phyloP scores from a whole-genome alignment of 2,888 invertebrate species.

The Elegia similella region DNA sequence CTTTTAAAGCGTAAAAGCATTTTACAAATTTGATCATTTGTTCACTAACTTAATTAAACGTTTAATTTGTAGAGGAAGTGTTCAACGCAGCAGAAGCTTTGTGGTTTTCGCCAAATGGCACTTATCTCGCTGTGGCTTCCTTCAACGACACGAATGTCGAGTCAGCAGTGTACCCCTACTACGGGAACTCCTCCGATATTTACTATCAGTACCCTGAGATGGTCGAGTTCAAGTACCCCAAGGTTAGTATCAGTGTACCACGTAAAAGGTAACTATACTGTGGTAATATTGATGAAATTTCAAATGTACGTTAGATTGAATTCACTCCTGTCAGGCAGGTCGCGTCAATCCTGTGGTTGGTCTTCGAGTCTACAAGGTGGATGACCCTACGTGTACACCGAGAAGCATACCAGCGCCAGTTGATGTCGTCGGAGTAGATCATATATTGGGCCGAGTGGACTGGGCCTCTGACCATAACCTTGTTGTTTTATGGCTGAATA shows the following conservation, averaged over 20 bases:
- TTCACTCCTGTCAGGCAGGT: conserved; percentile 80
- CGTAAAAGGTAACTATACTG: not conserved
- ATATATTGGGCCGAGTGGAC: conserved; percentile 85
- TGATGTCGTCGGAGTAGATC: conserved; percentile 80
- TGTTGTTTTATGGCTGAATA: conserved; percentile 90
- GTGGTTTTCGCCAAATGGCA: conserved; percentile 90
- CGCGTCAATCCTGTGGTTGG: conserved; percentile 87
- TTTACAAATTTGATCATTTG: no score
- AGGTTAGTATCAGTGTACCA: conserved; percentile 71
- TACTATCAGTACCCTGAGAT: conserved; percentile 85
- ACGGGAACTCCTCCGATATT: conserved; percentile 82
- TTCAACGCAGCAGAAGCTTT: conserved; percentile 85
- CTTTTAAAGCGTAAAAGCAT: no score
- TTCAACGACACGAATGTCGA: conserved; percentile 87
- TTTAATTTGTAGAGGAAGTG: conserved; percentile 86
- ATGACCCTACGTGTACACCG: conserved; percentile 46
- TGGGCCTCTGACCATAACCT: conserved; percentile 88
- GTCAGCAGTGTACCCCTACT: conserved; percentile 84
- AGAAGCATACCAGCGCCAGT: conserved; percentile 77
- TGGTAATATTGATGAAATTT: not conserved
- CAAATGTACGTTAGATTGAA: conserved; percentile 6
- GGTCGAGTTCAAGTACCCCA: conserved; percentile 88
- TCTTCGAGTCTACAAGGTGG: conserved; percentile 82
- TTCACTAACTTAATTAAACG: not conserved
- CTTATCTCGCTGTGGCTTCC: conserved; percentile 85